A percentile compares a stretch with the other conserved stretches of the same genome.
Evolutionary conservation across 2,888 invertebrate species (phyloP).

Genomic region (Lasioglossum calceatum): DNA sequence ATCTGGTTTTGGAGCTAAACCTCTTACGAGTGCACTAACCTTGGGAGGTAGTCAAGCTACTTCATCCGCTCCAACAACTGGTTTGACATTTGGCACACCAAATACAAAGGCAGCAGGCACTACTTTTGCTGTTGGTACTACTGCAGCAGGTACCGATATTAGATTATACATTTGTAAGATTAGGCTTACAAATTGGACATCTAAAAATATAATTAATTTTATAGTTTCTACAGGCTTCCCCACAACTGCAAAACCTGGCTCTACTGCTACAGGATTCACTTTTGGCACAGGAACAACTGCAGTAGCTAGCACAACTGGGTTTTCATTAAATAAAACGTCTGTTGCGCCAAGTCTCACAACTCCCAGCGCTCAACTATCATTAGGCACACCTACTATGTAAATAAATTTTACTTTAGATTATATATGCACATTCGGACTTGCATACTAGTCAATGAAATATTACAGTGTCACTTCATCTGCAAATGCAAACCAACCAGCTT

Average conservation of each 20-base stretch:
- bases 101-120: conserved; percentile 59
- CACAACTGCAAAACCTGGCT: conserved; percentile 54
- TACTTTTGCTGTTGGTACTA: conserved; percentile 63
- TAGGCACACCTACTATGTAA: conserved; percentile 80
- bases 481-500: conserved; percentile 81
- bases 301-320: conserved; percentile 67
- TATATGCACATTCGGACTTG: neutral
- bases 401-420: neutral
- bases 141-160: conserved; percentile 51
- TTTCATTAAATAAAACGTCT: conserved; percentile 72
- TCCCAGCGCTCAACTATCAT: conserved; percentile 74
- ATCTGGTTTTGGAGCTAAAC: conserved; percentile 60
- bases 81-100: conserved; percentile 69
- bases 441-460: conserved; percentile 25
- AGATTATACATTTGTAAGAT: neutral
- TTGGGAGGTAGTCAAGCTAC: conserved; percentile 57
- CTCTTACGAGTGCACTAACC: conserved; percentile 69
- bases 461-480: conserved; percentile 80
- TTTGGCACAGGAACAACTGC: conserved; percentile 64
- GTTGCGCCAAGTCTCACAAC: conserved; percentile 70
- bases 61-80: conserved; percentile 48
- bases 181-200: neutral
- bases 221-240: conserved; percentile 60
- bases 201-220: conserved; percentile 9
- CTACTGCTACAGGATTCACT: conserved; percentile 65